phyloP scores from a whole-genome alignment of 2,113 vertebrate genomes.

The Leptosomus discolor region DNA sequence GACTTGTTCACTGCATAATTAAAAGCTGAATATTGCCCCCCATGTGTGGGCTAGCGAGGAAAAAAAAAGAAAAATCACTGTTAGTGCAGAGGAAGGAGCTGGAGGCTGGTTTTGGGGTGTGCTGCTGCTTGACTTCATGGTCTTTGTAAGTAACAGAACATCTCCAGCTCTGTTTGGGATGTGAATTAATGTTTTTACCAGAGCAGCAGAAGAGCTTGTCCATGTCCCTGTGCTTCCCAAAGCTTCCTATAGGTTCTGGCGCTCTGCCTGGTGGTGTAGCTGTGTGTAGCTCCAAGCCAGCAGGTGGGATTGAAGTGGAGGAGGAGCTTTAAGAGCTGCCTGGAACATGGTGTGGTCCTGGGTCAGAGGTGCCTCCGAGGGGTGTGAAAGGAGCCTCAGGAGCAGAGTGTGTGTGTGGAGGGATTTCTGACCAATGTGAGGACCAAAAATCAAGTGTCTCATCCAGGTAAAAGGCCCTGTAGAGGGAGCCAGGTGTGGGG shows the following conservation, averaged over 20 bases:
- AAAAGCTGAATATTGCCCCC: neutral
- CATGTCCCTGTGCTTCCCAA: accelerated
- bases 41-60: accelerated
- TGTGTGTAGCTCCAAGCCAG: too few species aligned
- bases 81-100: neutral
- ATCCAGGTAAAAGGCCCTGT: accelerated
- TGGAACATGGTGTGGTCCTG: accelerated
- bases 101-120: neutral
- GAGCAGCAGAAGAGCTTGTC: neutral
- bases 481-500: neutral
- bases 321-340: neutral
- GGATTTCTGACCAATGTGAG: neutral
- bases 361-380: neutral
- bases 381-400: neutral
- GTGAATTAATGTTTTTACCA: neutral
- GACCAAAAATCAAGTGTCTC: neutral
- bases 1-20: neutral
- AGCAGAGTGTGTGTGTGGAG: neutral
- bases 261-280: neutral
- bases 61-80: accelerated
- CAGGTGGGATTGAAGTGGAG: accelerated
- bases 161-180: neutral
- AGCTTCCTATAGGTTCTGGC: accelerated
- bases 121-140: neutral
- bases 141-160: neutral